Percentiles rank a stretch among this genome's conserved stretches.
These are phyloP conservation scores for Orthosia incerta DNA, from an alignment of 2,888 invertebrate species.

Conservation along the genomic window DNA sequence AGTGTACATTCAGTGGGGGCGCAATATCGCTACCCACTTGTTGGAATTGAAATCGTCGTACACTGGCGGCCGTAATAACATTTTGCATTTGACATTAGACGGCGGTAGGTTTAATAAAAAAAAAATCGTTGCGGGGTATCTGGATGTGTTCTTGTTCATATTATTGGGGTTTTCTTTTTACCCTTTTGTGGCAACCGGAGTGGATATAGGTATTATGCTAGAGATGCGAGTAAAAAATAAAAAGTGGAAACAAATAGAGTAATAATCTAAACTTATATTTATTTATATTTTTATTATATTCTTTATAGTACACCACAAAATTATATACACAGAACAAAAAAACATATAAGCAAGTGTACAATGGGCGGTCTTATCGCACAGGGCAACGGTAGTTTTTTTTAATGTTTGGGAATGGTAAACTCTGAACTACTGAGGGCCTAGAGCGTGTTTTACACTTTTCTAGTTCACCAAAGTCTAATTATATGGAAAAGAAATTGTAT, in stretches of 20 bases:
- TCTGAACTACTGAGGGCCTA: too few relatives aligned
- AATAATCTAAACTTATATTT: too few relatives aligned
- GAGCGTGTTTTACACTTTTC: too few relatives aligned
- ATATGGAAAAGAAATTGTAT: too few relatives aligned
- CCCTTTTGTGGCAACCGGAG: not conserved
- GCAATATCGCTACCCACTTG: conserved; percentile 79
- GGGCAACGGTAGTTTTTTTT: too few relatives aligned
- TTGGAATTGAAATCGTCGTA: conserved; percentile 77
- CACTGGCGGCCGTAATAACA: conserved; percentile 73
- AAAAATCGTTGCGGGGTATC: conserved; percentile 32
- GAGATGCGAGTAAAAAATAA: not conserved
- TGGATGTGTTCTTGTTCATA: conserved; percentile 22
- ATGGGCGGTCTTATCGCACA: too few relatives aligned
- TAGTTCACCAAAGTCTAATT: too few relatives aligned
- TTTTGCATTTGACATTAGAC: conserved; percentile 76
- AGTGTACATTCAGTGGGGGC: conserved; percentile 62
- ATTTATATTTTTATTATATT: too few relatives aligned
- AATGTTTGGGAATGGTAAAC: too few relatives aligned
- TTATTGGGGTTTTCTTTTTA: conserved; percentile 16
- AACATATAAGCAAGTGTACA: too few relatives aligned
- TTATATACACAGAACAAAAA: too few relatives aligned
- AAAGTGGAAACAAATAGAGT: not conserved
- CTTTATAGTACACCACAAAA: too few relatives aligned
- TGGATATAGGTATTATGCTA: not conserved
- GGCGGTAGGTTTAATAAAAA: conserved; percentile 75